phyloP scores from a whole-genome alignment of 2,113 vertebrate genomes.

The Irena cyanogastra region DNA sequence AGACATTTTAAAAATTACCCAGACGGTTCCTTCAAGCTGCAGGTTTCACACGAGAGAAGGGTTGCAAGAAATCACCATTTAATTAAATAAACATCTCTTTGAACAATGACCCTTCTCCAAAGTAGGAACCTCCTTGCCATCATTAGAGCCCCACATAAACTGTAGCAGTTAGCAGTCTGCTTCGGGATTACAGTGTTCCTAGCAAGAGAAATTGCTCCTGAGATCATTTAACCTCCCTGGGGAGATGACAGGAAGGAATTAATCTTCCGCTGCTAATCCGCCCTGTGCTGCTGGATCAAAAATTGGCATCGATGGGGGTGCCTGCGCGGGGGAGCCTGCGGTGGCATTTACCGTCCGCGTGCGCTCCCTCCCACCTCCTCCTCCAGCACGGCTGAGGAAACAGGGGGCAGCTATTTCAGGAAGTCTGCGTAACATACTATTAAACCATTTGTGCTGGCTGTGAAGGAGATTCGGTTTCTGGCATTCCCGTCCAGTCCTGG shows the following conservation, averaged over 20 bases:
- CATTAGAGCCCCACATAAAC: constrained; percentile 29
- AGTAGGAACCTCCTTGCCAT: constrained; percentile 34
- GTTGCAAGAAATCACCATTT: background rate
- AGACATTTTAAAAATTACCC: background rate
- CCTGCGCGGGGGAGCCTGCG: constrained; percentile 22
- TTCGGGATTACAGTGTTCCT: constrained; percentile 57
- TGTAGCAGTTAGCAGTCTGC: constrained; percentile 37
- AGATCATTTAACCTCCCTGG: constrained; percentile 71
- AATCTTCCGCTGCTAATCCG: constrained; percentile 76
- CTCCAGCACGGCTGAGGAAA: background rate
- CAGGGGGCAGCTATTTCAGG: constrained; percentile 42
- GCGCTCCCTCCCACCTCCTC: background rate
- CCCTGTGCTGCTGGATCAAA: constrained; percentile 60
- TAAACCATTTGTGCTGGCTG: background rate
- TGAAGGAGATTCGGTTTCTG: background rate
- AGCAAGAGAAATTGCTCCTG: constrained; percentile 68
- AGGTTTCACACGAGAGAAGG: background rate
- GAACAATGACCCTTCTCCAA: constrained; percentile 29
- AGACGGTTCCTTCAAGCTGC: background rate
- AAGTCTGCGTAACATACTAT: background rate
- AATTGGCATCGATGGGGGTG: constrained; percentile 54
- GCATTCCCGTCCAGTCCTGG: background rate
- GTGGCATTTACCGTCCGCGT: constrained; percentile 15
- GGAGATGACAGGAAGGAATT: constrained; percentile 76
- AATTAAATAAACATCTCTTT: constrained; percentile 30